These are phyloP conservation scores for Isoperla grammatica DNA, from an alignment of 2,888 invertebrate species.

Conservation along the genomic window DNA sequence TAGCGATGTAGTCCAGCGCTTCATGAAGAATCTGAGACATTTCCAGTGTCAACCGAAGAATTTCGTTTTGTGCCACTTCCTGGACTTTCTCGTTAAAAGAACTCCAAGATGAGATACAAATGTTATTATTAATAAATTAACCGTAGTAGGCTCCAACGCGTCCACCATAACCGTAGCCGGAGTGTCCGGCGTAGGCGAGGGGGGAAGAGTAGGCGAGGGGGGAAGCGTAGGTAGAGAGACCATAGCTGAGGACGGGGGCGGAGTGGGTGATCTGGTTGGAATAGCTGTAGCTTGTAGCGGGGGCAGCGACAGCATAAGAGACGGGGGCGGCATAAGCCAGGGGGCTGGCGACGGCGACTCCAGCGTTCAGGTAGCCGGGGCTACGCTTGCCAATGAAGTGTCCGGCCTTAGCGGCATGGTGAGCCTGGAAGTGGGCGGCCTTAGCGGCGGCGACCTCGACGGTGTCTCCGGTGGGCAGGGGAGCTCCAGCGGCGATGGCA, in stretches of 20 bases:
- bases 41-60: too few species aligned
- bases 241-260: conserved; percentile 36
- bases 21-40: too few species aligned
- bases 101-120: too few species aligned
- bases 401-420: neutral
- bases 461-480: conserved; percentile 40
- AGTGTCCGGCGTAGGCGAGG: conserved; percentile 32
- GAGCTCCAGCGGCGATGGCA: conserved; percentile 40
- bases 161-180: neutral
- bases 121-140: too few species aligned
- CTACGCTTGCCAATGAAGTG: neutral
- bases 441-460: conserved; percentile 50
- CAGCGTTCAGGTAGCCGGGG: too few species aligned
- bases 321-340: conserved; percentile 10
- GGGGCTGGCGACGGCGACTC: conserved; percentile 20
- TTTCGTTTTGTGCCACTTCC: too few species aligned
- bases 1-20: too few species aligned
- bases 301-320: too few species aligned
- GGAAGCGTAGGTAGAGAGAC: neutral
- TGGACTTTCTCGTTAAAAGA: too few species aligned
- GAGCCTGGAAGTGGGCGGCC: conserved; percentile 47
- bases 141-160: too few species aligned
- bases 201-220: conserved; percentile 41
- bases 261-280: conserved; percentile 33
- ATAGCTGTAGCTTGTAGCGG: conserved; percentile 16